These are phyloP conservation scores for Nothocercus julius DNA, from an alignment of 2,113 vertebrate species.

Conservation along the genomic window DNA sequence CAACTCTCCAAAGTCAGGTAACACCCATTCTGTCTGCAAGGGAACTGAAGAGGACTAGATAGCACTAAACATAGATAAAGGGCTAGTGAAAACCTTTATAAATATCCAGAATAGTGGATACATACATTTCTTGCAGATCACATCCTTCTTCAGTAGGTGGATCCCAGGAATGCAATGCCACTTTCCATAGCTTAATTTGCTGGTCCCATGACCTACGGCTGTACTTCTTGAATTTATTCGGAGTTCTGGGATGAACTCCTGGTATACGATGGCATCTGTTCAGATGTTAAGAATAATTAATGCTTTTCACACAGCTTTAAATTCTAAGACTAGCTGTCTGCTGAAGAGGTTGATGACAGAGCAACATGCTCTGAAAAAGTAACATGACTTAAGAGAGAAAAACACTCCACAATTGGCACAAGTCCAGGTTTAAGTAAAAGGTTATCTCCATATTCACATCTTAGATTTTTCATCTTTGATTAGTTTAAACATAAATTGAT, in stretches of 20 bases:
- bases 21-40: background rate
- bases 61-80: background rate
- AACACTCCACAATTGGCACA: background rate
- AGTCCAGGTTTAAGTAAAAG: background rate
- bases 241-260: slow-evolving; percentile 92
- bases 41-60: background rate
- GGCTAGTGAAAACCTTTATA: background rate
- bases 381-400: background rate
- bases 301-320: background rate
- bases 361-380: background rate
- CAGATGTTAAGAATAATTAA: background rate
- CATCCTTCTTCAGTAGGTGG: slow-evolving; percentile 81
- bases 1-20: background rate
- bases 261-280: slow-evolving; percentile 87
- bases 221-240: slow-evolving; percentile 98
- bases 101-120: background rate
- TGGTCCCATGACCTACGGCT: slow-evolving; percentile 98
- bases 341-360: background rate
- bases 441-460: background rate
- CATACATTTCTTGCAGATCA: slow-evolving; percentile 85
- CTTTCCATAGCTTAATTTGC: slow-evolving; percentile 95
- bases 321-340: background rate
- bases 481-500: background rate
- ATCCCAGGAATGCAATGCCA: slow-evolving; percentile 95
- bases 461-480: background rate